Base-by-base conservation (phyloP, 2,113 vertebrate genomes). In the Amazona vittata region DNA sequence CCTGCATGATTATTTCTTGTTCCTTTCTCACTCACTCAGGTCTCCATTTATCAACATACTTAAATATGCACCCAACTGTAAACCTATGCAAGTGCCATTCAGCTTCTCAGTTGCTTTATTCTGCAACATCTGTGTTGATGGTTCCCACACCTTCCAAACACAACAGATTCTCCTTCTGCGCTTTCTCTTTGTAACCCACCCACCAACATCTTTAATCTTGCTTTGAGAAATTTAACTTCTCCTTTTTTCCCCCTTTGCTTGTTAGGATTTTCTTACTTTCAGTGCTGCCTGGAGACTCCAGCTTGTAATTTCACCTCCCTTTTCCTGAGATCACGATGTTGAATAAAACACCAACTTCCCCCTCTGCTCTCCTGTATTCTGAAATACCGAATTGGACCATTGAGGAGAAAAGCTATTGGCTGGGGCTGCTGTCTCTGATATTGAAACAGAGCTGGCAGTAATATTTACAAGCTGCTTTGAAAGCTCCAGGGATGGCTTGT, bases 401-500 rank as follows among this genome's bases (percentile, higher is more conserved):
- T 79, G 76, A 93, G 82, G 82, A 79, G 74, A 86, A 89, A 75
- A 96, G 59, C 50, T 63, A 88, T 91, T 93, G 91, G 90, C 75
- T 79, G 86, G 55, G 47, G 55, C 47, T 81, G 60, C 93, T 94
- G 87, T 70, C 83, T 94, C 78, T 89, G 69, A 92, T 94, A 91
- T 71, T 63, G 89, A 97, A 96, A 96, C 79, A 84, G 93, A 96
- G 69, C 76, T 83, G 86, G 84, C 89, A 89, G 75, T 59, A 76
- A 87, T 97, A 80, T 95, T 96, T 94, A 95, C 96, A 95, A 90
- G 92, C 76, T 63, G 97, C 86, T 91, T 89, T 94, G 92, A 96
- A 93, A 95, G 95, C 89, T 95, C 91, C 71, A 83, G 82, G 92
- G 95, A 90, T 97, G 89, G 94, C 92, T 96, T 90, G 71, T 96